phyloP scores from a whole-genome alignment of 2,888 invertebrate species.

The Leptothorax acervorum region DNA sequence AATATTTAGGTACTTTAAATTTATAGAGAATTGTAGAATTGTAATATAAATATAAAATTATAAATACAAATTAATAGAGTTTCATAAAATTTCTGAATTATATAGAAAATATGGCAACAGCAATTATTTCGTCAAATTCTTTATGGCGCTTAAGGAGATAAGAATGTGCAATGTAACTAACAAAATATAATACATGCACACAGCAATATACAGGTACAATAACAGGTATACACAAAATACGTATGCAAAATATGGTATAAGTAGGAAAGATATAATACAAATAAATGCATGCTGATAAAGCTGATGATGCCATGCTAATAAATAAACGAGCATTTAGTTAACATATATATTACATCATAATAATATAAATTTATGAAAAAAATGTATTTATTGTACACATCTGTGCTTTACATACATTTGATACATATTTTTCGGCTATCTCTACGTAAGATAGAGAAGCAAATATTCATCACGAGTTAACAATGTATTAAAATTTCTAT shows the following conservation, averaged over 20 bases:
- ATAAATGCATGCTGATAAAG: conserved; percentile 57
- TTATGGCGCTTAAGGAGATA: not conserved
- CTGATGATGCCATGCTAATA: conserved; percentile 58
- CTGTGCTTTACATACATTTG: conserved; percentile 29
- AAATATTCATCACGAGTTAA: not conserved
- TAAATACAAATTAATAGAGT: not conserved
- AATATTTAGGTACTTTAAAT: conserved; percentile 1
- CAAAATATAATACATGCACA: not conserved
- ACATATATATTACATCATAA: conserved; percentile 2
- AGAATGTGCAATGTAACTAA: not conserved
- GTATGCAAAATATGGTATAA: conserved; percentile 6
- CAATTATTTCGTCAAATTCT: conserved; percentile 7
- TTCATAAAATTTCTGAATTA: conserved; percentile 14
- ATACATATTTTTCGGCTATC: conserved; percentile 1
- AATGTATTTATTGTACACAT: conserved; percentile 27
- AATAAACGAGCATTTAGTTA: conserved; percentile 24
- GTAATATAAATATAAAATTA: not conserved
- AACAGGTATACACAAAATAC: conserved; percentile 24
- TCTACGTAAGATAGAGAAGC: conserved; percentile 1
- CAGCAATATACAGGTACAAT: conserved; percentile 5
- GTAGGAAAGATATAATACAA: not conserved
- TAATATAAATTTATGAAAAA: conserved; percentile 18
- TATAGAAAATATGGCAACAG: conserved; percentile 1
- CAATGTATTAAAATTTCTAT: conserved; percentile 14
- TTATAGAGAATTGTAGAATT: not conserved